Evolutionary conservation across 2,113 vertebrate species (phyloP), one percentile per base, ranked within the genome.

Genomic region (Plectropomus leopardus): DNA sequence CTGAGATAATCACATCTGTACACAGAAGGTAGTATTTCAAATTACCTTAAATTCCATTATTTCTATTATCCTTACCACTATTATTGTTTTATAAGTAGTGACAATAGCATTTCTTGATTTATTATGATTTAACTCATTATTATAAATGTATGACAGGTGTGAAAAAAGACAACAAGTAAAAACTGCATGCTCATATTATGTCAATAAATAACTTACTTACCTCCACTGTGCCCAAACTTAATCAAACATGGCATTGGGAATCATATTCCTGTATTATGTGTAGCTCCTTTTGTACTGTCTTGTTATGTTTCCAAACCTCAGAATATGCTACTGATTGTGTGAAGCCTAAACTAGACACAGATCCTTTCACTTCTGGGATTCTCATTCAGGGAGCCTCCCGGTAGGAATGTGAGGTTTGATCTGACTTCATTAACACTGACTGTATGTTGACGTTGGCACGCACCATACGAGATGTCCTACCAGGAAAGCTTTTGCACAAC

Each of bases 1-100:
- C 90, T 92, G 92, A 93, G n/a, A 72, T 89, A 80, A 72, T 68
- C 69, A 85, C 71, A 60, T 83, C 24, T 69, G 58, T 45, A 90
- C 95, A 92, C 94, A 93, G 30, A 24, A 53, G 54, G 24, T 36
- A 72, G 10, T 24, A 4, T 58, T 69, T 72, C 5, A 1, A 77
- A 64, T 57, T 11, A 65, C 48, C 45, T 11, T 23, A 74, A 63
- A 74, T 74, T 42, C 51, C 17, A 50, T 34, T 5, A 36, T 36
- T 63, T 54, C 16, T 47, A 17, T 26, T 24, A 48, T 23, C 11
- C 34, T 61, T 72, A 45, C n/a, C 32, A 13, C 13, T 55, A 15
- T 55, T 36, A 32, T 8, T 48, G 23, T 55, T 15, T 72, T 40
- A n/a, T 28, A 55, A 50, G 44, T 4, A 36, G 7, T 14, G 26